These are phyloP conservation scores for Notoglanidium macrostoma DNA, from an alignment of 2,797 vertebrate species.

Conservation along the genomic window DNA sequence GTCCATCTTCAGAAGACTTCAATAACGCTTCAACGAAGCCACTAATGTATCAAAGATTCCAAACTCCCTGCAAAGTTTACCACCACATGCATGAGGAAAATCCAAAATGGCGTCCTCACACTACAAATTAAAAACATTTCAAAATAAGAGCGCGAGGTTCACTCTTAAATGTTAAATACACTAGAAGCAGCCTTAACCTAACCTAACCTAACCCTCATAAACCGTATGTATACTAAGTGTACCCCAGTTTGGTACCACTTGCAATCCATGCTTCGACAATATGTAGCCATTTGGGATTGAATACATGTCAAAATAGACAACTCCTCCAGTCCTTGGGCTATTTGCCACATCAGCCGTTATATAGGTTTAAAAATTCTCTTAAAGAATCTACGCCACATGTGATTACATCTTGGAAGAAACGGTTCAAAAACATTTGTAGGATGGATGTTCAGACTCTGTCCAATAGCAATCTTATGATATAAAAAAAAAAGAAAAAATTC, in stretches of 20 bases:
- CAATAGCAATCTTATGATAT: not conserved
- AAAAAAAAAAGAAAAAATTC: not conserved
- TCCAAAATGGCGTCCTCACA: slow-evolving; percentile 31
- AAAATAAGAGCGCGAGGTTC: slow-evolving; percentile 42
- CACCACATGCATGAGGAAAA: not conserved
- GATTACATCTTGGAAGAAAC: not conserved
- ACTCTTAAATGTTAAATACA: not conserved
- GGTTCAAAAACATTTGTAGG: not conserved
- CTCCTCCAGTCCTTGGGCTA: no score
- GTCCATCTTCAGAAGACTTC: slow-evolving; percentile 41
- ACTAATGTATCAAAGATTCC: no score
- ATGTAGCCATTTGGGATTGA: no score
- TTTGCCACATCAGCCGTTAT: not conserved
- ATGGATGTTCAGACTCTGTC: not conserved
- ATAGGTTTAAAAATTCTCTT: no score
- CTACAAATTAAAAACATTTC: not conserved
- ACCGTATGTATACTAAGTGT: not conserved
- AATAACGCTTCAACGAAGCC: not conserved
- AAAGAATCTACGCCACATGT: no score
- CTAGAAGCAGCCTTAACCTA: not conserved
- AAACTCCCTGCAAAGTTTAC: no score
- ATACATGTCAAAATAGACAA: no score
- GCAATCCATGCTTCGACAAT: no score
- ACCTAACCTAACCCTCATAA: no score
- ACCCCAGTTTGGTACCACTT: not conserved